Conservation (phyloP, 2,797 vertebrate genomes). For the Parambassis ranga region DNA sequence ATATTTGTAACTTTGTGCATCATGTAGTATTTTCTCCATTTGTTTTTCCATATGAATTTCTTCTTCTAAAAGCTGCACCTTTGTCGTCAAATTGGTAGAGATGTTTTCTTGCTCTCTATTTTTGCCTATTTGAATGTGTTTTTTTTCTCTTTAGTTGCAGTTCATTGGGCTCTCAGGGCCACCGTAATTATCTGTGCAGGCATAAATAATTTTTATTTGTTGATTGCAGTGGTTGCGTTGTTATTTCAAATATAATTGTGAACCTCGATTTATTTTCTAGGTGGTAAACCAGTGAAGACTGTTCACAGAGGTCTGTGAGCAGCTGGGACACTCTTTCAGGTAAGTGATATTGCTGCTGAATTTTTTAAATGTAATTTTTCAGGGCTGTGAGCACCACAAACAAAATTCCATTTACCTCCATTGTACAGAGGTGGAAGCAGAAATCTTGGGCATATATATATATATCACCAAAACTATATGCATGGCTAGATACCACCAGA, state of each 20-base stretch:
- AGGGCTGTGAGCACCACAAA: conserved; percentile 14
- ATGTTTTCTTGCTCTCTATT: not conserved
- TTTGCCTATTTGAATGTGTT: not conserved
- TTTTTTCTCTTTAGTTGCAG: not conserved
- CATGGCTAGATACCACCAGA: not conserved
- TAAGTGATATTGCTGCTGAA: conserved; percentile 16
- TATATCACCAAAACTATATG: not conserved
- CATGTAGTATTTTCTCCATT: not conserved
- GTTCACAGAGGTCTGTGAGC: conserved; percentile 1
- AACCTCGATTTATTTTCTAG: not conserved
- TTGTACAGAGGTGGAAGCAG: not conserved
- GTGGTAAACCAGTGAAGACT: not conserved
- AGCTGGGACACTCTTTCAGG: conserved; percentile 4
- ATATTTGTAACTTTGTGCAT: not conserved
- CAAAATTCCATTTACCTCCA: not conserved
- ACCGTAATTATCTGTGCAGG: not conserved
- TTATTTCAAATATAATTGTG: conserved; percentile 3
- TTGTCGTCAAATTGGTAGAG: not conserved
- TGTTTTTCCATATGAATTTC: not conserved
- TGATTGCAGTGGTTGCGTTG: conserved; percentile 12
- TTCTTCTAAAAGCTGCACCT: not conserved
- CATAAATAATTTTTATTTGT: not conserved
- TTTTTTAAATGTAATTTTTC: conserved; percentile 32
- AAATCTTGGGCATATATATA: not conserved
- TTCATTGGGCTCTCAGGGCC: not conserved